Percentiles rank a stretch among this genome's conserved stretches.
phyloP scores from a whole-genome alignment of 2,113 vertebrate genomes.

The Stegostoma tigrinum region DNA sequence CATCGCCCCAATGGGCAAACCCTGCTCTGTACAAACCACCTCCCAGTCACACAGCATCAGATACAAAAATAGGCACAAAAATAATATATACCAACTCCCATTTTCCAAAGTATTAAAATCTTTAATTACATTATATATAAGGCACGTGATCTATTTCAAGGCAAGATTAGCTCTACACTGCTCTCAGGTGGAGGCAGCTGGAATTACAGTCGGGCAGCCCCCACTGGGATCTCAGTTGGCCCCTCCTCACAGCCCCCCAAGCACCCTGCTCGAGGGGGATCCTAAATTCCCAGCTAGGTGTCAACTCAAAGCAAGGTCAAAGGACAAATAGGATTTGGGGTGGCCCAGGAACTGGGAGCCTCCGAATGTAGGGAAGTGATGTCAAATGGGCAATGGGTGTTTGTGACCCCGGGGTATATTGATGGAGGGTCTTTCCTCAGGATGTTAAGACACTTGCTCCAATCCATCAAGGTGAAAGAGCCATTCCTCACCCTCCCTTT shows the following conservation, averaged over 20 bases:
- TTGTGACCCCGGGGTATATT: background rate
- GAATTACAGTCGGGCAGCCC: background rate
- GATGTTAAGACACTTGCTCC: background rate
- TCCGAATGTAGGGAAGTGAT: background rate
- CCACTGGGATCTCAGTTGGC: background rate
- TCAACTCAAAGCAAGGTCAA: background rate
- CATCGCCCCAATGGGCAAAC: background rate
- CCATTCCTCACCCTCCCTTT: accelerated
- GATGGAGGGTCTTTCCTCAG: background rate
- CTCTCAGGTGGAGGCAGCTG: background rate
- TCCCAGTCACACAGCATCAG: background rate
- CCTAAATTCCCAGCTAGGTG: background rate
- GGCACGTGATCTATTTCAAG: slow-evolving; percentile 7
- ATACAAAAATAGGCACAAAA: background rate
- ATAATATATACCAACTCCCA: background rate
- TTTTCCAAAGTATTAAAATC: background rate
- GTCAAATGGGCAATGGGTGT: background rate
- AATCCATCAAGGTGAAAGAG: too few relatives aligned
- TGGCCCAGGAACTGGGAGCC: too few relatives aligned
- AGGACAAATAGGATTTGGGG: background rate
- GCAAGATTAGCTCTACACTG: background rate
- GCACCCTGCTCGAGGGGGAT: background rate
- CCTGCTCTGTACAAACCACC: background rate
- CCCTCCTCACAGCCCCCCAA: background rate
- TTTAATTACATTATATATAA: slow-evolving; percentile 30